Conservation (phyloP, 2,113 vertebrate species). For the Saguinus imperator region DNA sequence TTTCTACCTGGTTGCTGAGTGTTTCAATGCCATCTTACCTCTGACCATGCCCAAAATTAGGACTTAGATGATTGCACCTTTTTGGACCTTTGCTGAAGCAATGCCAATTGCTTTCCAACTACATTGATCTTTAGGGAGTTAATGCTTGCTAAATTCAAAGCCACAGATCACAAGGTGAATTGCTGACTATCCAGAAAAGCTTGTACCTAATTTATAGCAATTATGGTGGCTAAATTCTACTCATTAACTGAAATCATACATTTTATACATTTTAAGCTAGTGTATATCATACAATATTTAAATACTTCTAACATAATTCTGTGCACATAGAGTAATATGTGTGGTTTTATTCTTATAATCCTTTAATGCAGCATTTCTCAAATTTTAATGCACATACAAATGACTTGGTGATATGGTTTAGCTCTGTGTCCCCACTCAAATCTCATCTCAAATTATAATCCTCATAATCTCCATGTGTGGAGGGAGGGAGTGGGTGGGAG, state of each 20-base stretch:
- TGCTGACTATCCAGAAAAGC: constrained; percentile 1
- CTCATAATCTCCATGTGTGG: no score
- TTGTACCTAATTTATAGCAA: constrained; percentile 16
- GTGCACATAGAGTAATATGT: not conserved
- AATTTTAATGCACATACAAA: not conserved
- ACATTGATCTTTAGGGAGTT: not conserved
- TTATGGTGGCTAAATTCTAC: not conserved
- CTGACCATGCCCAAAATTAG: not conserved
- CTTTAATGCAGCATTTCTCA: not conserved
- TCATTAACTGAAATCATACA: constrained; percentile 25
- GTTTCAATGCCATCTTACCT: not conserved
- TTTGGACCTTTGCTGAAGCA: not conserved
- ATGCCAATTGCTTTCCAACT: not conserved
- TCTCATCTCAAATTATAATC: no score
- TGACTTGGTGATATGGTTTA: no score
- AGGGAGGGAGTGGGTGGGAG: no score
- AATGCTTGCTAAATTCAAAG: constrained; percentile 4
- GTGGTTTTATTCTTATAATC: not conserved
- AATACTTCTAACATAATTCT: not conserved
- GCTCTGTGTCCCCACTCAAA: no score
- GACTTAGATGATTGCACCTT: not conserved
- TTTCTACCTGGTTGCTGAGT: not conserved
- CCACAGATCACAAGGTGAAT: not conserved
- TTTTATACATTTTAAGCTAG: not conserved
- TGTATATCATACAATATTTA: not conserved